These are phyloP conservation scores for Charanyca ferruginea DNA, from an alignment of 2,888 invertebrate species.

Conservation along the genomic window DNA sequence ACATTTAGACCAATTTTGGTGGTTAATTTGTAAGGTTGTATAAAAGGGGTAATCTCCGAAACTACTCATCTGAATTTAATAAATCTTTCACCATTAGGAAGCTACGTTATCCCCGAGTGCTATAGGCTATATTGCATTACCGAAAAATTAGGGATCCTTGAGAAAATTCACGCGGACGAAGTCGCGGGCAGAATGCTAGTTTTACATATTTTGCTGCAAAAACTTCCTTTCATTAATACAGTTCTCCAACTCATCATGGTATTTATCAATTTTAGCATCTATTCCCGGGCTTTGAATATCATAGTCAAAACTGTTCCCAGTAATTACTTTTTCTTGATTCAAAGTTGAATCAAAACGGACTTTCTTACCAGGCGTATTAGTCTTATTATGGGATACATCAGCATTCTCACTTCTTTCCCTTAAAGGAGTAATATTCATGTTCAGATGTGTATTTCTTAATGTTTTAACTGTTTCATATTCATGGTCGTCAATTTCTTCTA, in stretches of 20 bases:
- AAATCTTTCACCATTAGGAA: no score
- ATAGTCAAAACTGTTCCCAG: conserved; percentile 87
- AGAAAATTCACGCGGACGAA: no score
- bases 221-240: conserved; percentile 89
- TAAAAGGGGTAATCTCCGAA: no score
- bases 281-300: conserved; percentile 87
- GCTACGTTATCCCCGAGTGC: no score
- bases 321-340: conserved; percentile 87
- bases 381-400: conserved; percentile 78
- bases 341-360: conserved; percentile 88
- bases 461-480: conserved; percentile 88
- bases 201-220: conserved; percentile 86
- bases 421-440: conserved; percentile 86
- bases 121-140: no score
- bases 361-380: conserved; percentile 84
- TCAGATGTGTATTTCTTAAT: conserved; percentile 82
- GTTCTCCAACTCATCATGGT: conserved; percentile 89
- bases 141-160: no score
- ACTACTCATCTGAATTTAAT: no score
- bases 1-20: no score
- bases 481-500: conserved; percentile 83
- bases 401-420: conserved; percentile 77
- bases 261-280: conserved; percentile 86
- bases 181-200: no score
- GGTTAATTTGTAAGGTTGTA: no score